Base-by-base conservation (phyloP, 2,888 invertebrate genomes). In the Enchytraeus crypticus region DNA sequence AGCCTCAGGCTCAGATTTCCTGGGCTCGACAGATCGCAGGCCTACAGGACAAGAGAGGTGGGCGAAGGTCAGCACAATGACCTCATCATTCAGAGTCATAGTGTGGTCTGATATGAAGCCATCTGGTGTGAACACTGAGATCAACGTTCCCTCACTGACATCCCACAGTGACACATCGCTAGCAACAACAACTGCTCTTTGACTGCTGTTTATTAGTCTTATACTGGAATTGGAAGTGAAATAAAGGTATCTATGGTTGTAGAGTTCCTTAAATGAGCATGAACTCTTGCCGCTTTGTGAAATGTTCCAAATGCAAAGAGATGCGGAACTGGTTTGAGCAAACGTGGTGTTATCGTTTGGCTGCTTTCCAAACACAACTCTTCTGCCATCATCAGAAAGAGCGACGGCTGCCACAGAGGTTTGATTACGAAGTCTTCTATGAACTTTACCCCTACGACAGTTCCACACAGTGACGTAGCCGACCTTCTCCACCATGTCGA, bases 381-480 rank as follows among this genome's bases (percentile, higher is more conserved):
- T 59, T 4, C 69, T 64, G 2, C 72, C 75, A 51, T 73, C 71
- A 57, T 74, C 71, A 5, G 71, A 71, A 27, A 77, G 70, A 21
- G 72, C 76, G 14, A 77, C 60, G 2, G 74, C 73, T 53, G 71
- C 69, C n/a, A 77, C 76, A 55, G 76, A 69, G 26, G 70, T 72
- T 65, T 77, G 76, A 51, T 74, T 72, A 53, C 72, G 72, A 30
- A 77, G 67, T 3, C 75, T 63, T 43, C 70, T 67, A 55, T 70
- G 71, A 8, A 77, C 70, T 11, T 67, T 60, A 0, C 76, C 76
- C 1, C 69, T 66, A n/a, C 62, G 34, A 26, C 74, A 74, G 63
- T 76, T 71, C 75, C 77, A 77, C 45, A 77, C 61, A 18, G 76
- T 76, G 18, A 77, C 74, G 65, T 75, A 77, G 58, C 77, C 76